Evolutionary conservation across 2,113 vertebrate genomes (phyloP).

Genomic region (Gyps fulvus): DNA sequence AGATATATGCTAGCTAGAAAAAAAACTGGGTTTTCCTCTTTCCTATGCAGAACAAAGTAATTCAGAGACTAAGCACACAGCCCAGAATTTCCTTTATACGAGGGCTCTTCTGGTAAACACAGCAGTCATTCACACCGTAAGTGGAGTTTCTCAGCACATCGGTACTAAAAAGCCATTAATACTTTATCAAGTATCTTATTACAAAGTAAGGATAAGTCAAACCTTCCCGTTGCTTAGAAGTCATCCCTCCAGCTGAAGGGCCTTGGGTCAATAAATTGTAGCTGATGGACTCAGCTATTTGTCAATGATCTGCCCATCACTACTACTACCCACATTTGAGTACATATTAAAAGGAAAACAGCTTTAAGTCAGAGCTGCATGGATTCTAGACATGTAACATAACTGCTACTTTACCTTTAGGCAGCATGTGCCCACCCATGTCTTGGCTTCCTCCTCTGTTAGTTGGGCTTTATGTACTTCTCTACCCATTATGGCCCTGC

Average conservation of each 20-base stretch:
- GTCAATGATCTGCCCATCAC: not conserved
- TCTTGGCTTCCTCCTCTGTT: not conserved
- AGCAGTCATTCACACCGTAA: not conserved
- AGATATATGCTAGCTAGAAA: not conserved
- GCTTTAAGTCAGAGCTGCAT: not conserved
- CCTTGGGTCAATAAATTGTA: not conserved
- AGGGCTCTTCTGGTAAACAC: not conserved
- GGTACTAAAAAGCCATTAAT: not conserved
- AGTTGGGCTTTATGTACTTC: fast-evolving
- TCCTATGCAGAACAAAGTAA: not conserved
- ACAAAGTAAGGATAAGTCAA: not conserved
- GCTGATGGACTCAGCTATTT: not conserved
- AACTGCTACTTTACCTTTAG: not conserved
- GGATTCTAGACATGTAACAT: fast-evolving
- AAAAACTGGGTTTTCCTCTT: not conserved
- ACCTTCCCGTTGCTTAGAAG: not conserved
- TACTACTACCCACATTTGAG: not conserved
- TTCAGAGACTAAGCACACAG: not conserved
- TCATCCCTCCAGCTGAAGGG: not conserved
- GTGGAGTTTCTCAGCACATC: not conserved
- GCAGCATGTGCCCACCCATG: fast-evolving
- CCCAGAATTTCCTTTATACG: not conserved
- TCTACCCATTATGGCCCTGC: fast-evolving
- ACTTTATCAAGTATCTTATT: not conserved
- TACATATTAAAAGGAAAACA: not conserved